These are phyloP conservation scores for Myotis findleyi DNA, from an alignment of 2,797 vertebrate genomes.

Conservation along the genomic window DNA sequence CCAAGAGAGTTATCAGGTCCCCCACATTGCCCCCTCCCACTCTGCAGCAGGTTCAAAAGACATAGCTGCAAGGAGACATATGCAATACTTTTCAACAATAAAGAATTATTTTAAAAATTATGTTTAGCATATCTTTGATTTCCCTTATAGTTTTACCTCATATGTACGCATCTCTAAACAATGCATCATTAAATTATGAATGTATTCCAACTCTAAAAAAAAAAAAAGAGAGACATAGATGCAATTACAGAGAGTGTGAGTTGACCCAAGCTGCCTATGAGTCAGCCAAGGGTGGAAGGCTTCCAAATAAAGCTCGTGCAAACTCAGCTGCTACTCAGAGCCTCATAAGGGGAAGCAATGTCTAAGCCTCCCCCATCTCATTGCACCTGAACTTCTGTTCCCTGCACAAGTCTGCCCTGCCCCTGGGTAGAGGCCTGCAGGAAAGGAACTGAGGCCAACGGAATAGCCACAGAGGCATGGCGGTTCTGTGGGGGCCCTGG, in stretches of 20 bases:
- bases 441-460: background rate
- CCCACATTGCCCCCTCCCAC: background rate
- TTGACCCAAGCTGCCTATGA: background rate
- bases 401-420: background rate
- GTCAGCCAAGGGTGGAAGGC: background rate
- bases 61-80: background rate
- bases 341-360: background rate
- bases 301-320: conserved; percentile 31
- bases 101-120: too few species aligned
- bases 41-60: background rate
- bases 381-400: background rate
- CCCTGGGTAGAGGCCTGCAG: background rate
- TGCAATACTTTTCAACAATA: too few species aligned
- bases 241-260: background rate
- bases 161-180: too few species aligned
- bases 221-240: background rate
- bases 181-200: too few species aligned
- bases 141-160: too few species aligned
- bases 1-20: background rate
- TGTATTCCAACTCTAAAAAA: too few species aligned
- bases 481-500: background rate
- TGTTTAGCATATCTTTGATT: too few species aligned
- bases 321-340: background rate
- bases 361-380: background rate
- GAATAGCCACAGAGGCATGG: background rate